Evolutionary conservation across 2,888 invertebrate species (phyloP), one percentile per base, ranked within the genome.

Genomic region (Nineta flava): DNA sequence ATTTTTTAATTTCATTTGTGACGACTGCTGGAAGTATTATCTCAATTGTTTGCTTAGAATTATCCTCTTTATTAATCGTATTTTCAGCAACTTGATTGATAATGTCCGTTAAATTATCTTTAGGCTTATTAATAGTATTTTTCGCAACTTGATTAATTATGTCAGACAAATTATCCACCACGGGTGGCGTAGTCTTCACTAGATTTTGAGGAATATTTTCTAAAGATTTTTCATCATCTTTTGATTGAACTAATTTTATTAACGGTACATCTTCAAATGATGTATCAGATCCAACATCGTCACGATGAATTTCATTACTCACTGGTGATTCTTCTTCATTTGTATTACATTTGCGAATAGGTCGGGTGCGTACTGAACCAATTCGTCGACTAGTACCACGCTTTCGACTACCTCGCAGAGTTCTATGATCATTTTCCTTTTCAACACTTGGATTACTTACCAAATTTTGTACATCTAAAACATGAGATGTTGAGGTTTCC

Each of bases 231-330:
- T 32, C 32, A 10, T 9, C 32, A 35, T 35, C 13, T n/a, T n/a
- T 2, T 35, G 35, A 21, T 17, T 49, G 32, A 38, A 32, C 16
- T 12, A 32, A 48, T 41, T 19, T 51, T 43, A 16, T 48, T 45
- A 48, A 45, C 13, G 48, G 19, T 13, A 47, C 19, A 48, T 41
- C 31, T 40, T 48, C 38, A 32, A 31, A 13, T 34, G 46, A 46
- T 21, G 21, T 32, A 32, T 46, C 46, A 15, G 46, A 46, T 13
- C 13, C n/a, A 32, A n/a, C 10, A 21, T 43, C 19, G 9, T 15
- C 16, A 13, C 13, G 9, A 13, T 41, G 9, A 41, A 13, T 41
- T n/a, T 41, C 13, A 16, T 12, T 16, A 41, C n/a, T 43, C n/a
- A 9, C 17, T 19, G 17, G n/a, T 19, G 21, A 12, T 21, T 16